A percentile compares a stretch with the other conserved stretches of the same genome.
Conservation (phyloP, 2,888 invertebrate species). For the Melolontha melolontha region DNA sequence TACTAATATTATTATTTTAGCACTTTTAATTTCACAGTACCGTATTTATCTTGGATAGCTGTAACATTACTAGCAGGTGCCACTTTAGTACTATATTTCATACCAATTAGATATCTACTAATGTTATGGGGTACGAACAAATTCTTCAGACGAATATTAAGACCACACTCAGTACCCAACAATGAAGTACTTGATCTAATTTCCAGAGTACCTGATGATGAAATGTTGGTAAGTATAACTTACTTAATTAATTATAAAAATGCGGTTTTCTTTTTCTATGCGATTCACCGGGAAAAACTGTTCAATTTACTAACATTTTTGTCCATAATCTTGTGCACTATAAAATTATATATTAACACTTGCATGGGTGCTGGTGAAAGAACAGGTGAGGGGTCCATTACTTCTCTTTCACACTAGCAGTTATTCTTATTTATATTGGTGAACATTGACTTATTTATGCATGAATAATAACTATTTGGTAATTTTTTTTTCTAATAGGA, state of each 20-base stretch:
- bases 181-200: conserved; percentile 96
- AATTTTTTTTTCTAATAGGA: no score
- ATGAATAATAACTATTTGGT: no score
- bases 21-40: conserved; percentile 96
- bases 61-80: conserved; percentile 81
- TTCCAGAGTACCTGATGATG: conserved; percentile 94
- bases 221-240: conserved; percentile 81
- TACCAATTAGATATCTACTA: conserved; percentile 90
- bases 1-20: conserved; percentile 69
- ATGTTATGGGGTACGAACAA: conserved; percentile 95
- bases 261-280: no score
- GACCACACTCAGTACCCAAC: conserved; percentile 95
- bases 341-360: conserved; percentile 40
- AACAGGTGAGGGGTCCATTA: conserved; percentile 6
- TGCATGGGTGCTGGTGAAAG: conserved; percentile 36
- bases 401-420: no score
- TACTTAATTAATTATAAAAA: no score
- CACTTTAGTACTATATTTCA: conserved; percentile 84
- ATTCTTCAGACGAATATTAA: conserved; percentile 91
- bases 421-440: not conserved
- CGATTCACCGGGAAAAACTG: no score
- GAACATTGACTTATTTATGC: no score
- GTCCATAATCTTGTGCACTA: conserved; percentile 15
- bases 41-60: conserved; percentile 94
- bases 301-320: conserved; percentile 23